These are phyloP conservation scores for Hypocryptadius cinnamomeus DNA, from an alignment of 2,113 vertebrate genomes.

Conservation along the genomic window DNA sequence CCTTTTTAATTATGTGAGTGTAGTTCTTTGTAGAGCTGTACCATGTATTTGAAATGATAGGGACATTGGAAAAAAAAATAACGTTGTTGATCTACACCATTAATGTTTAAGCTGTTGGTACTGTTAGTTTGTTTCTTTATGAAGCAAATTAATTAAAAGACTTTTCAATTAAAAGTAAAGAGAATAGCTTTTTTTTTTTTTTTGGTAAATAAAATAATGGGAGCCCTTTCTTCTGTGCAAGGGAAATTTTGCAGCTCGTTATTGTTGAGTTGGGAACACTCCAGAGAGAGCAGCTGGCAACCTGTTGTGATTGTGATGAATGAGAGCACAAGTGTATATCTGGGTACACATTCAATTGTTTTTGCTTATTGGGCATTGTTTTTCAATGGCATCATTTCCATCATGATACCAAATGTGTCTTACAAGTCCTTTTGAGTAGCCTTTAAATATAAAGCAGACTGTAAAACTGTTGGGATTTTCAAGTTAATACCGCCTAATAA, in stretches of 20 bases:
- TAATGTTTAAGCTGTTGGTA: neutral
- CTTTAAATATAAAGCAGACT: constrained; percentile 17
- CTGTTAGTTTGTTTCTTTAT: neutral
- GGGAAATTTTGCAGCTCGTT: neutral
- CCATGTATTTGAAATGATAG: neutral
- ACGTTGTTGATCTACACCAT: rapidly evolving
- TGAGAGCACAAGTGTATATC: neutral
- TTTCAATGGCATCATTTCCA: neutral
- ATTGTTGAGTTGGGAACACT: neutral
- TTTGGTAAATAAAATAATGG: neutral
- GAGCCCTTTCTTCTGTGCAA: neutral
- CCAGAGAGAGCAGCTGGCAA: neutral
- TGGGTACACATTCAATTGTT: neutral
- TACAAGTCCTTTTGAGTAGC: neutral
- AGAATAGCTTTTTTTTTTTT: neutral
- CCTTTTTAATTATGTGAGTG: neutral
- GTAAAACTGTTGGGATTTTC: neutral
- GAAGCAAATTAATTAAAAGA: neutral
- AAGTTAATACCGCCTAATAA: neutral
- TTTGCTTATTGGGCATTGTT: neutral
- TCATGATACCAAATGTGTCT: neutral
- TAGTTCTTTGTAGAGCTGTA: neutral
- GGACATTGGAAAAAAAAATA: neutral
- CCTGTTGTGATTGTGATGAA: neutral
- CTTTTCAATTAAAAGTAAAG: neutral